Evolutionary conservation across 2,888 invertebrate genomes (phyloP).

Genomic region (Tetranychus piercei): DNA sequence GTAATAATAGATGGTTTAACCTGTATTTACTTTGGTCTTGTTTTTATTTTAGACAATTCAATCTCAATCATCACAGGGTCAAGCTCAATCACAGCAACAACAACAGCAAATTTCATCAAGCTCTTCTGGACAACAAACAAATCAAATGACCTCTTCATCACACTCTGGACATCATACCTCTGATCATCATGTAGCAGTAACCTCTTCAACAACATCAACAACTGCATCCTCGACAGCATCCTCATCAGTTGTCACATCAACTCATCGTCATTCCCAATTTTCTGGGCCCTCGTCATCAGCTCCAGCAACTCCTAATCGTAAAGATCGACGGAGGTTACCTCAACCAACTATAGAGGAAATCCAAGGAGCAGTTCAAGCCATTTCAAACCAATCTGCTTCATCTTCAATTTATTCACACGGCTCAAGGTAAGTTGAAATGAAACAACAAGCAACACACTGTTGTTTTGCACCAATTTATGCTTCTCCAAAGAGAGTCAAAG

Average conservation of each 20-base stretch:
- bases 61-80: not conserved
- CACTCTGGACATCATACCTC: not conserved
- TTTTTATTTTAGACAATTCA: not conserved
- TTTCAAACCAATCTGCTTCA: slow-evolving; percentile 20
- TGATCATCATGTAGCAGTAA: not conserved
- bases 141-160: not conserved
- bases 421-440: not conserved
- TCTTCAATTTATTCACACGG: not conserved
- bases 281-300: not conserved
- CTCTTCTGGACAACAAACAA: not conserved
- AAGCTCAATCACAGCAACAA: not conserved
- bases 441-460: not conserved
- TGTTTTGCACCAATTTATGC: no score
- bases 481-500: no score
- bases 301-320: slow-evolving; percentile 2
- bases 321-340: slow-evolving; percentile 23
- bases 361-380: slow-evolving; percentile 24
- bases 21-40: not conserved
- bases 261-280: not conserved
- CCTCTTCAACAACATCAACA: not conserved
- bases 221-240: not conserved
- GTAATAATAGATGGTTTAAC: not conserved
- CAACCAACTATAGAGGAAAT: slow-evolving; percentile 27
- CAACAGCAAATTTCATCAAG: not conserved
- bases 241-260: not conserved